Percentiles rank a stretch among this genome's conserved stretches.
Evolutionary conservation across 2,797 vertebrate genomes (phyloP).

Genomic region (Cyclopterus lumpus): DNA sequence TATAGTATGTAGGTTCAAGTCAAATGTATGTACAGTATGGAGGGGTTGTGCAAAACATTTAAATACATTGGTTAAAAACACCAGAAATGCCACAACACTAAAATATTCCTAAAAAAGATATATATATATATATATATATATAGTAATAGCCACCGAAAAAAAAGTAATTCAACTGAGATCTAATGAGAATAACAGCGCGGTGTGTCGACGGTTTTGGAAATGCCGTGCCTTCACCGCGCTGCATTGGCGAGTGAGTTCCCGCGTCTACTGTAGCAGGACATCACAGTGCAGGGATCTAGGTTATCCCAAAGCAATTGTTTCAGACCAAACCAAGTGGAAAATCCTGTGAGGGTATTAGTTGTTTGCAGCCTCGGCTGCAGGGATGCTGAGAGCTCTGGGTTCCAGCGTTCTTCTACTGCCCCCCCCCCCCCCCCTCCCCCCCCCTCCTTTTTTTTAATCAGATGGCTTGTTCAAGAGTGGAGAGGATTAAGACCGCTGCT

Average conservation of each 20-base stretch:
- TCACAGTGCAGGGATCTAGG: conserved; percentile 69
- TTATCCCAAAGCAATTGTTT: conserved; percentile 83
- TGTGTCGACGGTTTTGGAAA: neutral
- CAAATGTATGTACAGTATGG: neutral
- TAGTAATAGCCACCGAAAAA: neutral
- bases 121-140: neutral
- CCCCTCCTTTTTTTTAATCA: conserved; percentile 76
- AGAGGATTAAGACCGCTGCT: conserved; percentile 72
- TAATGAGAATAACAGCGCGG: neutral
- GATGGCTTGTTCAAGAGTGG: conserved; percentile 76
- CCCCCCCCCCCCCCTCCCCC: conserved; percentile 7
- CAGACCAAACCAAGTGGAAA: conserved; percentile 78
- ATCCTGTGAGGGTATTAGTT: conserved; percentile 74
- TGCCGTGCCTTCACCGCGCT: neutral
- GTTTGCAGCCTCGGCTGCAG: conserved; percentile 70
- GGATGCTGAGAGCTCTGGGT: conserved; percentile 63
- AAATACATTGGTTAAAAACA: conserved; percentile 6
- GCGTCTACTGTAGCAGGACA: conserved; percentile 44
- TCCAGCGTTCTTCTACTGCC: conserved; percentile 45
- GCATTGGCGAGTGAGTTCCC: conserved; percentile 1
- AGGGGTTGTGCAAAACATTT: neutral
- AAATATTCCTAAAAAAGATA: neutral
- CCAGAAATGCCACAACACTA: neutral
- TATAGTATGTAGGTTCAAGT: conserved; percentile 1
- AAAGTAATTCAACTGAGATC: neutral